Conservation (phyloP, 2,888 invertebrate genomes). For the Acanthopleura granulata region DNA sequence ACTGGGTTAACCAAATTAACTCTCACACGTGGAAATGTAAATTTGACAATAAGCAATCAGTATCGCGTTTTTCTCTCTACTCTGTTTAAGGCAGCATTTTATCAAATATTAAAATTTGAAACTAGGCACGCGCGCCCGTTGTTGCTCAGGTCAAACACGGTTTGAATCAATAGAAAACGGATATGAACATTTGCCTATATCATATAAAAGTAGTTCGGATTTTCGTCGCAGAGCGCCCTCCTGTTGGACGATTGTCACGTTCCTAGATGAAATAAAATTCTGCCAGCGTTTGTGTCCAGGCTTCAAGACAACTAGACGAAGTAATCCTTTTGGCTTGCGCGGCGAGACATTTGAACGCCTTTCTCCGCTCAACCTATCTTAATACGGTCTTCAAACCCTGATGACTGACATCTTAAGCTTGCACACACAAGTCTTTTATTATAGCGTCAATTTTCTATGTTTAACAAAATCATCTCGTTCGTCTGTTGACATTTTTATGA, state of each 20-base stretch:
- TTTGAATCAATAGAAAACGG: constrained; percentile 8
- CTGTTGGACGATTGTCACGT: not conserved
- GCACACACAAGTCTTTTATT: not conserved
- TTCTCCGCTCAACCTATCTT: not conserved
- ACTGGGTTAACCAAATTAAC: constrained; percentile 4
- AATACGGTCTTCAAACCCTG: not conserved
- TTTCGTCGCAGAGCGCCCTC: not conserved
- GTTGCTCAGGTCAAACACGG: not conserved
- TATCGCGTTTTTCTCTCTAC: not conserved
- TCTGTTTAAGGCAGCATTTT: constrained; percentile 8
- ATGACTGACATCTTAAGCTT: not conserved
- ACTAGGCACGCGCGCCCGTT: constrained; percentile 12
- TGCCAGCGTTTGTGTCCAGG: not conserved
- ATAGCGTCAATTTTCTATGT: constrained; percentile 6
- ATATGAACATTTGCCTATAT: constrained; percentile 18
- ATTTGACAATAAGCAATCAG: constrained; percentile 1
- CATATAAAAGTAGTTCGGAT: constrained; percentile 16
- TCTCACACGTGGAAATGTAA: not conserved
- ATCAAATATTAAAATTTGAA: constrained; percentile 7
- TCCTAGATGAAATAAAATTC: not conserved
- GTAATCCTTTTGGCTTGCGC: not conserved
- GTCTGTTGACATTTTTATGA: not conserved
- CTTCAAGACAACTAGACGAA: not conserved
- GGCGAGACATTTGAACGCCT: not conserved
- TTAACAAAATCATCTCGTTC: constrained; percentile 1